Evolutionary conservation across 2,888 invertebrate species (phyloP).

Genomic region (Drosophila siamana): DNA sequence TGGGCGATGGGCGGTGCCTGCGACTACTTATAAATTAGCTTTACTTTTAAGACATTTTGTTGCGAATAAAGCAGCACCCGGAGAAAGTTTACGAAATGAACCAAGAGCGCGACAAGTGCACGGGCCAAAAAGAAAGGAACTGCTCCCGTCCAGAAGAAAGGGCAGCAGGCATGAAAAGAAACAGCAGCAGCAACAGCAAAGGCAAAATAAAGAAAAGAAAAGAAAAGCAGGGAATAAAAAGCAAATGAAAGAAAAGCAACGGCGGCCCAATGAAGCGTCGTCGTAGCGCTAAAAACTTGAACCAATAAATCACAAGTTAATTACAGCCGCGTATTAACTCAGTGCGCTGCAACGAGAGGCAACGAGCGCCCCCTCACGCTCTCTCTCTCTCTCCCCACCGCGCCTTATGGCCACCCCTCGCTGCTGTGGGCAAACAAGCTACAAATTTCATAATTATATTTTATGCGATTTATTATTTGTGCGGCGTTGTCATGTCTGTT

Average conservation of each 20-base stretch:
- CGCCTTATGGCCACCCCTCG: conserved; percentile 24
- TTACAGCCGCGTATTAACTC: conserved; percentile 83
- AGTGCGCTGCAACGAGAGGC: conserved; percentile 63
- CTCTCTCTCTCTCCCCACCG: not conserved
- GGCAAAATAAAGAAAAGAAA: conserved; percentile 16
- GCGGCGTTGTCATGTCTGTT: conserved; percentile 76
- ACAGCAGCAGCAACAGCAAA: conserved; percentile 5
- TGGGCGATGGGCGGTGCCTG: conserved; percentile 3
- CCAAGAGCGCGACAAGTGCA: conserved; percentile 49
- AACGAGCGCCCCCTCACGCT: conserved; percentile 6
- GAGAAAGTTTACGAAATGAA: conserved; percentile 75
- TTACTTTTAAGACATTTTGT: conserved; percentile 82
- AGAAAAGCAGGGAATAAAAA: conserved; percentile 16
- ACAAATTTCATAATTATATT: conserved; percentile 84
- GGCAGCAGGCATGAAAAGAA: conserved; percentile 3
- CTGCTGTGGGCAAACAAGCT: conserved; percentile 47
- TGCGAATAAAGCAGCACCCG: conserved; percentile 67
- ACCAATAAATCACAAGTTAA: conserved; percentile 84
- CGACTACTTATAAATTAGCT: conserved; percentile 83
- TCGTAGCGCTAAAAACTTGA: conserved; percentile 74
- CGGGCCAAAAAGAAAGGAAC: conserved; percentile 17
- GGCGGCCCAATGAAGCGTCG: conserved; percentile 63
- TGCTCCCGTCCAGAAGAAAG: not conserved
- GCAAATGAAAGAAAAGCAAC: conserved; percentile 34
- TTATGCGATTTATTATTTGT: conserved; percentile 83